These are phyloP conservation scores for Zootermopsis nevadensis DNA, from an alignment of 2,888 invertebrate species.

Conservation along the genomic window DNA sequence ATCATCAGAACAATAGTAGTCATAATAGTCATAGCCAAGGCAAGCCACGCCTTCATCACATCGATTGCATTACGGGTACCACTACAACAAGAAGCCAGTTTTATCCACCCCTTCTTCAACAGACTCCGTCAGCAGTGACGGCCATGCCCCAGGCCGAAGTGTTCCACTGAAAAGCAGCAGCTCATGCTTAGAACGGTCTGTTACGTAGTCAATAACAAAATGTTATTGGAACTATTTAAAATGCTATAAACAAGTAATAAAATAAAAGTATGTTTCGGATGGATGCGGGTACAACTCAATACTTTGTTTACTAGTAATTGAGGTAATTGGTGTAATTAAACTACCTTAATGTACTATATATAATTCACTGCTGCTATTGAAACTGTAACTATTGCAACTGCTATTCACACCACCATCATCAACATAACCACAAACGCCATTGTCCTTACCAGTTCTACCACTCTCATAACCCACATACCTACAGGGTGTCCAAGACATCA, in stretches of 20 bases:
- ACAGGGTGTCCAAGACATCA: no score
- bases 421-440: background rate
- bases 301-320: constrained; percentile 45
- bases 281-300: constrained; percentile 52
- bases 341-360: constrained; percentile 30
- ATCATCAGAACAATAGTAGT: constrained; percentile 7
- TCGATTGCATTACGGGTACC: constrained; percentile 29
- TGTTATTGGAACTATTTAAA: constrained; percentile 15
- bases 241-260: constrained; percentile 31
- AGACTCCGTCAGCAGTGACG: background rate
- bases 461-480: background rate
- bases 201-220: constrained; percentile 14
- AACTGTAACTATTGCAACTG: background rate
- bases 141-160: background rate
- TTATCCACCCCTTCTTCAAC: background rate
- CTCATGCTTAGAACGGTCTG: constrained; percentile 2
- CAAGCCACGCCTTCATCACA: constrained; percentile 12
- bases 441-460: background rate
- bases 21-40: constrained; percentile 6
- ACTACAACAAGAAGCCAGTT: constrained; percentile 28
- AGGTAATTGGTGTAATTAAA: constrained; percentile 50
- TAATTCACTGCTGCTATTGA: constrained; percentile 44
- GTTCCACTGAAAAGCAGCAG: background rate
- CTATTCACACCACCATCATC: background rate
- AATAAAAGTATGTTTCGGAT: constrained; percentile 50